A percentile compares a stretch with the other conserved stretches of the same genome.
These are phyloP conservation scores for Sphenodon punctatus DNA, from an alignment of 2,797 vertebrate species.

Conservation along the genomic window DNA sequence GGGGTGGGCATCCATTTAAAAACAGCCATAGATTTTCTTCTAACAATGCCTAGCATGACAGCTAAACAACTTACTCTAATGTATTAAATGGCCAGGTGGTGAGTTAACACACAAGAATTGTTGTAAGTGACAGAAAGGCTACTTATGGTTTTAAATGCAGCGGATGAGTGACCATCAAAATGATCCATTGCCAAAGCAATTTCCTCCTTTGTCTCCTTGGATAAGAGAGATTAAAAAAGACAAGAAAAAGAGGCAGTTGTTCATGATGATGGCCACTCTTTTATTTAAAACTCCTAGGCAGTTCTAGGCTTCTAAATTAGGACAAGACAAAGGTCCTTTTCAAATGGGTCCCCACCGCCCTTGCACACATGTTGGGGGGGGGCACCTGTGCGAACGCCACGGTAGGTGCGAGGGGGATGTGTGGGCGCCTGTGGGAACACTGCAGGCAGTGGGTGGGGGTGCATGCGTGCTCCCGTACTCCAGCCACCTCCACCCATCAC, in stretches of 20 bases:
- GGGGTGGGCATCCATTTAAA: too few species aligned
- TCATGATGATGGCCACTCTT: not conserved
- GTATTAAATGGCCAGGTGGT: not conserved
- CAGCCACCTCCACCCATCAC: too few species aligned
- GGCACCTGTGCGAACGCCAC: too few species aligned
- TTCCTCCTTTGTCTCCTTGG: not conserved
- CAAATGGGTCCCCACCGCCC: too few species aligned
- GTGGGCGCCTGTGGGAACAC: too few species aligned
- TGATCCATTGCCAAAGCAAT: not conserved
- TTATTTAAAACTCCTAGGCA: not conserved
- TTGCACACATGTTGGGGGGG: too few species aligned
- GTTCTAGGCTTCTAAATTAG: not conserved
- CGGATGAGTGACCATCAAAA: slow-evolving; percentile 10
- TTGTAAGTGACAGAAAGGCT: not conserved
- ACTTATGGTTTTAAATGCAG: not conserved
- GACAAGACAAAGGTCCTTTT: too few species aligned
- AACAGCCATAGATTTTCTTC: slow-evolving; percentile 25
- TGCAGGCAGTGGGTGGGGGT: too few species aligned
- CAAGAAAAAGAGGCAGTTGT: not conserved
- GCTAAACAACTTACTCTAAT: slow-evolving; percentile 7
- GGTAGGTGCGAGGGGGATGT: too few species aligned
- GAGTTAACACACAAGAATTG: slow-evolving; percentile 7
- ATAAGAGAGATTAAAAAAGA: not conserved
- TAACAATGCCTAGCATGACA: not conserved
- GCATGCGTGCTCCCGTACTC: too few species aligned